Conservation (phyloP, 2,113 vertebrate species). For the Fregetta grallaria region DNA sequence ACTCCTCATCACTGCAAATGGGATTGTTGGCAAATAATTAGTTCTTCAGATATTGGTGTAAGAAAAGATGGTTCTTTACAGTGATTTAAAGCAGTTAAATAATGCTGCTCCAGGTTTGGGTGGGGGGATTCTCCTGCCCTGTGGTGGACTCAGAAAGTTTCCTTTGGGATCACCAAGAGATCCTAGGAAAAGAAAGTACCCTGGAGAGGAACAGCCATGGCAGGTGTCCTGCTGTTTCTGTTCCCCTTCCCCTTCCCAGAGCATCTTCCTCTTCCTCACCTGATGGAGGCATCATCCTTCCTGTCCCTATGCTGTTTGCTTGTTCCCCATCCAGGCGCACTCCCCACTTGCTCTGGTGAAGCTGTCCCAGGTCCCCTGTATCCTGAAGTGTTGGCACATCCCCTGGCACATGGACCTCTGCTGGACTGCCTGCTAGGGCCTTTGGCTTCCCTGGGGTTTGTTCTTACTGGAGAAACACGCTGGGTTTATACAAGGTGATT, state of each 20-base stretch:
- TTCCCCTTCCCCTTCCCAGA: background rate
- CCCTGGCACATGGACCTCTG: background rate
- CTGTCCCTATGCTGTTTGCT: background rate
- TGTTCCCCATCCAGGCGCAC: background rate
- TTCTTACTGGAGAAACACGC: background rate
- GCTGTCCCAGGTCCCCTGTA: background rate
- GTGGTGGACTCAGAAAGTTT: background rate
- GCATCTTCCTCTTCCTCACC: background rate
- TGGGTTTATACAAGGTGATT: background rate
- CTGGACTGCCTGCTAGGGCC: background rate
- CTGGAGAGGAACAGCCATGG: background rate
- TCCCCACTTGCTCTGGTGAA: background rate
- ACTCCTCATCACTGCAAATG: background rate
- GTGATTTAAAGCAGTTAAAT: background rate
- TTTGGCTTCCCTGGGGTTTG: background rate
- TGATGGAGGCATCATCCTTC: background rate
- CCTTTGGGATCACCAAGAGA: background rate
- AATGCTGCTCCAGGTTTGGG: background rate
- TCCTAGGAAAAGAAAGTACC: background rate
- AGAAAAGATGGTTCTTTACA: background rate
- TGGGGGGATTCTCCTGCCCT: background rate
- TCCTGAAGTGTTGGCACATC: background rate
- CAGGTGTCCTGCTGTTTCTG: background rate
- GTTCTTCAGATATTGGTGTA: background rate
- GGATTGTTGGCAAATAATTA: background rate